phyloP scores from a whole-genome alignment of 2,888 invertebrate species.

The Antitype chi region DNA sequence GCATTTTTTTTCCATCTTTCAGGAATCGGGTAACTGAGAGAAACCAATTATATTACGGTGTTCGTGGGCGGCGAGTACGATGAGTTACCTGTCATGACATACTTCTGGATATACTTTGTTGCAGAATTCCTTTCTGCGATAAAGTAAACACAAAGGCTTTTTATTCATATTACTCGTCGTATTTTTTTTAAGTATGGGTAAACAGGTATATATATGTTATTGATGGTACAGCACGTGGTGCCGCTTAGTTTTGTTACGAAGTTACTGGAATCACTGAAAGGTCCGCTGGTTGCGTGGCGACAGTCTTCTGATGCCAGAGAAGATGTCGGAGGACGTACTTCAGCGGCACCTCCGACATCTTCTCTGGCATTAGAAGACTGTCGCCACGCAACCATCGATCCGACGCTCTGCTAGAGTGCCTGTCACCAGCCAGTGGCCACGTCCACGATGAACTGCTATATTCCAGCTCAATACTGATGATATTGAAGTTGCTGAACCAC shows the following conservation, averaged over 20 bases:
- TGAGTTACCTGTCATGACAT: not conserved
- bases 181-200: not conserved
- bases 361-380: too few relatives aligned
- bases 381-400: too few relatives aligned
- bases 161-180: not conserved
- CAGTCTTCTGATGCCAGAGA: not conserved
- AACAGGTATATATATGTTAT: not conserved
- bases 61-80: constrained; percentile 3
- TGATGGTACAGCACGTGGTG: too few relatives aligned
- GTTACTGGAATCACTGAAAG: too few relatives aligned
- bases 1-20: not conserved
- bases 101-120: not conserved
- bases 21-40: not conserved
- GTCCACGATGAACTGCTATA: not conserved
- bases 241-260: too few relatives aligned
- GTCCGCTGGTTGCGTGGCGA: too few relatives aligned
- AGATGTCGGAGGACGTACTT: too few relatives aligned
- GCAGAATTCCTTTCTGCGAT: not conserved
- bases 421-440: too few relatives aligned
- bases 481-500: not conserved
- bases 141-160: constrained; percentile 7
- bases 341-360: too few relatives aligned
- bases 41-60: constrained; percentile 8
- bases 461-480: not conserved
- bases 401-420: too few relatives aligned